A percentile compares a stretch with the other conserved stretches of the same genome.
Evolutionary conservation across 2,797 vertebrate species (phyloP).

Genomic region (Gorsachius magnificus): DNA sequence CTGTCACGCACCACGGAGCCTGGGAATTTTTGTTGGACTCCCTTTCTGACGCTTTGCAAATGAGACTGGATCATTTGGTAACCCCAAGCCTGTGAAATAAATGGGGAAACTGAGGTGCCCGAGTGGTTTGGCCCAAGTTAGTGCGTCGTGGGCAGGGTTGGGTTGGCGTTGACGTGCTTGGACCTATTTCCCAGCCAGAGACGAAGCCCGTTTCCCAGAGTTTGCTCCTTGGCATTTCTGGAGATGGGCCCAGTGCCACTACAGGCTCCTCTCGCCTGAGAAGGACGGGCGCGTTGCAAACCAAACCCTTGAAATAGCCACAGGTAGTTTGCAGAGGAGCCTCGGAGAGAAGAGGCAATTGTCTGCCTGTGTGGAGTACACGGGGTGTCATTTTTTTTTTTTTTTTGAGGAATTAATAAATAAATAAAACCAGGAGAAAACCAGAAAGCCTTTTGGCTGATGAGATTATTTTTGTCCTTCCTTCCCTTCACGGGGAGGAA

Average conservation of each 20-base stretch:
- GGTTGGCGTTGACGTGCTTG: not conserved
- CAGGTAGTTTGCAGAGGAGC: not conserved
- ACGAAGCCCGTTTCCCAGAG: accelerated
- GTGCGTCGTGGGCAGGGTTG: accelerated
- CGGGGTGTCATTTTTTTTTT: not conserved
- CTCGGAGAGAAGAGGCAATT: not conserved
- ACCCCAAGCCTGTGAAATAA: accelerated
- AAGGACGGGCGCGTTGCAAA: not conserved
- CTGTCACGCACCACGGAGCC: not conserved
- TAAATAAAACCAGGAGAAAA: not conserved
- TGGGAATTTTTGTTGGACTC: not conserved
- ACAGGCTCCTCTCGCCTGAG: not conserved
- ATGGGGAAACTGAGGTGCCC: accelerated
- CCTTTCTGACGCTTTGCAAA: not conserved
- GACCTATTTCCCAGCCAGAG: not conserved
- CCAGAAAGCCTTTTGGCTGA: not conserved
- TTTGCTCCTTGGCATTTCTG: not conserved
- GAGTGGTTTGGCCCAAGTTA: accelerated
- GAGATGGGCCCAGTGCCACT: not conserved
- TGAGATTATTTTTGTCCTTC: not conserved
- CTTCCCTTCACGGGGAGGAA: not conserved
- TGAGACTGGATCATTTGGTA: accelerated
- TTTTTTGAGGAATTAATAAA: not conserved
- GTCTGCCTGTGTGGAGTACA: not conserved
- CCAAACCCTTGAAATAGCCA: not conserved